A percentile compares a stretch with the other conserved stretches of the same genome.
Conservation (phyloP, 2,113 vertebrate genomes). For the Sinocyclocheilus anophthalmus region DNA sequence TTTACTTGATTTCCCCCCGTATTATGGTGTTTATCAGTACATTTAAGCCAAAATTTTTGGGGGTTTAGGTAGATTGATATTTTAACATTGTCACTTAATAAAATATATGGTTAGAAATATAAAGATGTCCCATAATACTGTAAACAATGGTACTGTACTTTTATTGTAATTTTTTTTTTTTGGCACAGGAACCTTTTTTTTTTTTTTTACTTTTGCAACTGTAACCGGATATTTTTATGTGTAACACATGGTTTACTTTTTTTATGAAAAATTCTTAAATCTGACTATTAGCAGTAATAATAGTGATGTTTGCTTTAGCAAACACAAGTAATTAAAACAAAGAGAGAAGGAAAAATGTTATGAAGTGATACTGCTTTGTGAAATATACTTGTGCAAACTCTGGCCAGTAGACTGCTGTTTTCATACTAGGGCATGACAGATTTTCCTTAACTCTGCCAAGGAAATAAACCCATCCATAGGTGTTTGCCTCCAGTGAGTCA, state of each 20-base stretch:
- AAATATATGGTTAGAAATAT: too few species aligned
- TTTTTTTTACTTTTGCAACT: too few species aligned
- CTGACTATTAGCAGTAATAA: not conserved
- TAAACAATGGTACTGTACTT: too few species aligned
- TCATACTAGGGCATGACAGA: conserved; percentile 4
- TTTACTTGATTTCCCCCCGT: too few species aligned
- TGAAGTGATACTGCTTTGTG: not conserved
- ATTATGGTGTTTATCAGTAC: too few species aligned
- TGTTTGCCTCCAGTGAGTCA: conserved; percentile 1
- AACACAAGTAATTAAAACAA: not conserved
- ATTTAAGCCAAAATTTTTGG: too few species aligned
- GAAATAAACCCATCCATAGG: conserved; percentile 38
- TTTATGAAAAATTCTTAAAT: not conserved
- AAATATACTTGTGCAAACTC: not conserved
- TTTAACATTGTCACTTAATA: too few species aligned
- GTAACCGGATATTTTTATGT: too few species aligned
- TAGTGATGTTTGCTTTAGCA: not conserved
- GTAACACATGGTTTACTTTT: not conserved
- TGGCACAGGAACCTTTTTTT: too few species aligned
- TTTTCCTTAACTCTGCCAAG: conserved; percentile 31
- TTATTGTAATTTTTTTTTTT: too few species aligned
- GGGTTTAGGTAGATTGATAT: too few species aligned
- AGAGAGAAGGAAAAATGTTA: not conserved
- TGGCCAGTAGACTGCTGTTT: not conserved
- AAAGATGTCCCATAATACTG: too few species aligned